Evolutionary conservation across 2,113 vertebrate genomes (phyloP), one percentile per base, ranked within the genome.

Genomic region (Gymnocephalus cernua): DNA sequence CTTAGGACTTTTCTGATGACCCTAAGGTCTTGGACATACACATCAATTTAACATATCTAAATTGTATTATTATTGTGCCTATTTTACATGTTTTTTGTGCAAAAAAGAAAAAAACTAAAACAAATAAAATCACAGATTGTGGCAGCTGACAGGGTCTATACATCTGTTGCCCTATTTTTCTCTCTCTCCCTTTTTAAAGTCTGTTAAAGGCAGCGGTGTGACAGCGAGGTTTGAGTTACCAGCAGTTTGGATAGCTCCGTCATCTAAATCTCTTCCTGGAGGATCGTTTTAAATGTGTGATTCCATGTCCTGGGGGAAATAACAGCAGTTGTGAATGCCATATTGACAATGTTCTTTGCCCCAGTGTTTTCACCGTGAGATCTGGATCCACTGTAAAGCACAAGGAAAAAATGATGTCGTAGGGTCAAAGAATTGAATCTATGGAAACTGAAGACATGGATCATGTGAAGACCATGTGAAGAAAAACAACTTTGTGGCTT

Each of bases 261-360:
- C 78, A 80, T 83, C 67, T 86, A 79, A 79, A 91, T 69, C 56
- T 27, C 47, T 80, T 90, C 77, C 82, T 1, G 8, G 89, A 84
- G 84, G 66, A 83, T 75, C 54, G 61, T 88, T 90, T 89, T 68
- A 80, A 92, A 91, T 80, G 77, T 84, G 78, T 80, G 88, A 83
- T 79, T 86, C 51, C 48, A 44, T 18, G 79, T 84, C 88, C 86
- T 58, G 73, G 44, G 87, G 86, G 89, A 93, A 93, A 94, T 91
- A 92, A 92, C 86, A 91, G 83, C 77, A 78, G 80, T 74, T 75
- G 85, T 75, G 71, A 85, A 89, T 76, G 79, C 51, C 71, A 80
- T 86, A 88, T 91, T 88, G 91, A 90, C 70, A n/a, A 27, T 48
- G 45, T 83, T 79, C 78, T 78, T 67, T 73, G 58, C 83, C 53